phyloP scores from a whole-genome alignment of 2,113 vertebrate species.

The Phrynosoma blainvillii region DNA sequence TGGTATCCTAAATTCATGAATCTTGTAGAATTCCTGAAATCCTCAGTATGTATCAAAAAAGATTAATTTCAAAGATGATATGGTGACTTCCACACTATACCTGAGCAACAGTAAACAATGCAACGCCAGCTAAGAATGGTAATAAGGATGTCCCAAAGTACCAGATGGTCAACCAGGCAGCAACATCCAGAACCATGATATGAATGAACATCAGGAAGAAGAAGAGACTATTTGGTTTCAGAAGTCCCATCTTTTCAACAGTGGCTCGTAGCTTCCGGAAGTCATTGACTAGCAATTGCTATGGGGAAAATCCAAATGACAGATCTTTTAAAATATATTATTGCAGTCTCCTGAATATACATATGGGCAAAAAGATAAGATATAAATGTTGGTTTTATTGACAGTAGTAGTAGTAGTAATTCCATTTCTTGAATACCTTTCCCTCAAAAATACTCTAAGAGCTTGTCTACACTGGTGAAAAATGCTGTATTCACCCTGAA shows the following conservation, averaged over 20 bases:
- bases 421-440: too few relatives aligned
- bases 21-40: neutral
- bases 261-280: slow-evolving; percentile 72
- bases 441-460: too few relatives aligned
- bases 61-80: neutral
- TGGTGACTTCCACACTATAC: slow-evolving; percentile 53
- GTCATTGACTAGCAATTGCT: slow-evolving; percentile 74
- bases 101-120: slow-evolving; percentile 75
- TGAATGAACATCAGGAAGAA: slow-evolving; percentile 77
- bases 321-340: neutral
- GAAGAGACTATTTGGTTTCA: slow-evolving; percentile 74
- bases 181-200: slow-evolving; percentile 76
- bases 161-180: slow-evolving; percentile 77
- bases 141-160: slow-evolving; percentile 74
- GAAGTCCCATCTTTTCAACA: slow-evolving; percentile 75
- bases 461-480: too few relatives aligned
- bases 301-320: slow-evolving; percentile 19
- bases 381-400: neutral
- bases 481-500: too few relatives aligned
- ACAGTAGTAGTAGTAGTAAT: neutral
- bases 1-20: neutral
- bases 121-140: slow-evolving; percentile 67
- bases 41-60: neutral
- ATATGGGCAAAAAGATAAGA: neutral
- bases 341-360: neutral